Base-by-base conservation (phyloP, 2,888 invertebrate genomes). In the Ophonus ardosiacus region DNA sequence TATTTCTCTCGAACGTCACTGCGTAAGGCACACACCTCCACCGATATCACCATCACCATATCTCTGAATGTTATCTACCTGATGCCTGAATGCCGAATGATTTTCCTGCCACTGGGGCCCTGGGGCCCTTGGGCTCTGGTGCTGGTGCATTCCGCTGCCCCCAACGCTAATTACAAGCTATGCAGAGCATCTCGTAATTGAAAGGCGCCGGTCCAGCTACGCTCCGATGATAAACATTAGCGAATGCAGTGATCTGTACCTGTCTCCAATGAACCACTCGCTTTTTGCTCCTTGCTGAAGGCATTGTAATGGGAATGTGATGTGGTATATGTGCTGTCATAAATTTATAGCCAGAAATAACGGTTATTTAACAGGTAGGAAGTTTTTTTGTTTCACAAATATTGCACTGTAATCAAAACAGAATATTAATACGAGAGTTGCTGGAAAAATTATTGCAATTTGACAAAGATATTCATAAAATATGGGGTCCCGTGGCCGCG, bases 121-220 rank as follows among this genome's bases (percentile, higher is more conserved):
- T 71, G 56, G 82, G 31, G 31, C 31, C 43, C 21, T 43, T 38
- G 63, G 51, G n/a, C 18, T 10, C 38, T 40, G 61, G 68, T n/a
- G 38, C 38, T 21, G 80, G 63, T 63, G 51, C 83, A 83, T 83
- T 83, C 83, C 57, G 31, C 13, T 83, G 61, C 74, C 71, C 76
- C 86, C 86, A 87, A 87, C 87, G 87, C 87, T 88, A 88, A 88
- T 88, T 88, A 88, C 86, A 86, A 87, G 88, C 88, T 88, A 88
- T 88, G 88, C 86, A 87, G 87, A 87, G 86, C 87, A 88, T 88
- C 88, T 88, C 87, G 87, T 89, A 88, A 89, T 89, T 89, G 88
- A 89, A 88, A 88, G 88, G 88, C 88, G 43, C 76, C 83, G 83
- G 57, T 43, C 71, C 65, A 74, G 43, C 15, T 43, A 15, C 15